Evolutionary conservation across 2,797 vertebrate genomes (phyloP), one percentile per base, ranked within the genome.

Genomic region (Oreochromis mossambicus): DNA sequence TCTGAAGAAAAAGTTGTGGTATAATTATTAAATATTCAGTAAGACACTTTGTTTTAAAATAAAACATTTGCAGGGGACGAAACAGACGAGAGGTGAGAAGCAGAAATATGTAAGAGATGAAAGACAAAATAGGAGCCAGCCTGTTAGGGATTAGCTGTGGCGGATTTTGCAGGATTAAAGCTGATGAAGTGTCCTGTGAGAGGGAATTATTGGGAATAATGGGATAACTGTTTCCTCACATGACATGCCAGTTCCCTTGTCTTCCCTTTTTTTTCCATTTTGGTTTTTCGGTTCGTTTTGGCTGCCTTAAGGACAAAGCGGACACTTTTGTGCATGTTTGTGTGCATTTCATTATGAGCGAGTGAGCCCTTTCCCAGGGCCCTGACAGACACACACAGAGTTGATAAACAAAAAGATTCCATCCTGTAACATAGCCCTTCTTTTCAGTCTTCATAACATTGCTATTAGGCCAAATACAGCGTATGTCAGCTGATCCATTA

Each of bases 141-240:
- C 82, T 78, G 80, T 77, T 17, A 7, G 34, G 84, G 85, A 93
- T 91, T 87, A 92, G 38, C 84, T 81, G 73, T 2, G 32, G 80
- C 26, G 87, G 88, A 92, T 91, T 91, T 86, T 3, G 41, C 36
- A 56, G 88, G 87, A 92, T 92, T 90, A 92, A 83, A 90, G 41
- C 61, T 86, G 90, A 93, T 91, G 73, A 88, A 87, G 88, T 83
- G 86, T 82, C 81, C 84, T 58, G 82, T 89, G 86, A 87, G 83
- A 86, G 48, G 77, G 89, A 90, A 90, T 84, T 90, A 92, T 79
- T 84, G 13, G 78, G 77, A 92, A 89, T 87, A 85, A 93, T 81
- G 76, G 82, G 83, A 90, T 84, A 88, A 85, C 83, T 82, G 78
- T 88, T 87, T 48, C 81, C 84, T 91, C 61, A 80, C 81, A 89